Base-by-base conservation (phyloP, 1,140 invertebrate genomes). In the Drosophila trapezifrons region DNA sequence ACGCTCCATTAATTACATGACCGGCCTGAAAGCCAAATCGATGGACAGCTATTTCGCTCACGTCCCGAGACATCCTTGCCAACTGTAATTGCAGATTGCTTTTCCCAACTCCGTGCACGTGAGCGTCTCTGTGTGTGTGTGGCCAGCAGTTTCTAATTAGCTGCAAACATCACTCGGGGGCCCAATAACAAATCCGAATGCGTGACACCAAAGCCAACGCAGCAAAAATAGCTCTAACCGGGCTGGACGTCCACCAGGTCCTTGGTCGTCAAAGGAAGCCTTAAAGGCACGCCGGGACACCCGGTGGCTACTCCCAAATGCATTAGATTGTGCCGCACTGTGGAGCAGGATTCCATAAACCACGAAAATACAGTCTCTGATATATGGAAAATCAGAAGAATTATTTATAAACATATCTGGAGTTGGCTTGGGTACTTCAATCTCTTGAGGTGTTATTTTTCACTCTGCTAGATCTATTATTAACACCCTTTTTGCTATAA, bases 81-180 rank as follows among this genome's bases (percentile, higher is more conserved):
- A 76, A 60, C 62, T 79, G 63, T 87, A 87, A 86, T 86, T 86
- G 72, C 78, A 56, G 63, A 72, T 76, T 43, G 66, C 71, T 76
- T 45, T 66, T 20, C 40, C 27, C 35, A 38, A 45, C 37, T 40
- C 8, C 13, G 15, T 27, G 22, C 10, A 17, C 52, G 38, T n/a
- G n/a, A n/a, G n/a, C n/a, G n/a, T n/a, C n/a, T n/a, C n/a, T n/a
- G n/a, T 18, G 25, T 56, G 43, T 32, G 35, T 59, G 40, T 42
- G 37, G 32, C 40, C 17, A 47, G 80, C 63, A 66, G 57, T 87
- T 86, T 86, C 71, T 86, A 86, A 86, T 87, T 86, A 89, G 83
- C 76, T 69, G 64, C 64, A 80, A 83, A 80, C 59, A 65, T 66
- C 71, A 89, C 79, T 83, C 84, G 60, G 59, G 76, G 76, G 83